phyloP scores from a whole-genome alignment of 2,797 vertebrate genomes.

The Pseudopleuronectes americanus region DNA sequence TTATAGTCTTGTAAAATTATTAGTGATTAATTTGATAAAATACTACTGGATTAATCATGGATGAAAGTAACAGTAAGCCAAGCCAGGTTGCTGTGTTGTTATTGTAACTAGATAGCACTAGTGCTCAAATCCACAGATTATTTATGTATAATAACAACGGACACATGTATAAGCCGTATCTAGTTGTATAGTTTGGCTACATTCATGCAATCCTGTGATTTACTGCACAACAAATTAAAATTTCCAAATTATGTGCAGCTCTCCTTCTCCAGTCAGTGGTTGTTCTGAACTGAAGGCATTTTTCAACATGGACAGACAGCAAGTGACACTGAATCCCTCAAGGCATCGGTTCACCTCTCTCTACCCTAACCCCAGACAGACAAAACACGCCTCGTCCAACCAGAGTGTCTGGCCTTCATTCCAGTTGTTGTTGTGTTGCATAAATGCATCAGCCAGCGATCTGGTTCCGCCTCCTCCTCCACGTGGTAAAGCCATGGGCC shows the following conservation, averaged over 20 bases:
- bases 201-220: too few species aligned
- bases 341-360: slow-evolving; percentile 65
- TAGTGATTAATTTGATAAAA: too few species aligned
- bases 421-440: slow-evolving; percentile 40
- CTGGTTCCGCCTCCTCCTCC: slow-evolving; percentile 19
- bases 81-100: too few species aligned
- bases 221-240: too few species aligned
- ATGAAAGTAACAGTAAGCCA: too few species aligned
- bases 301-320: slow-evolving; percentile 58
- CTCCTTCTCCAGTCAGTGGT: slow-evolving; percentile 10
- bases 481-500: slow-evolving; percentile 24
- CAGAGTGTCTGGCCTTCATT: slow-evolving; percentile 57
- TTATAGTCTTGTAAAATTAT: too few species aligned
- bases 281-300: slow-evolving; percentile 38
- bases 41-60: too few species aligned
- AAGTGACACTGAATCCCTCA: slow-evolving; percentile 60
- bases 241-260: slow-evolving; percentile 22
- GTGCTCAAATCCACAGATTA: too few species aligned
- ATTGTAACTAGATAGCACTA: too few species aligned
- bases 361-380: slow-evolving; percentile 65
- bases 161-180: too few species aligned
- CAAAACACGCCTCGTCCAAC: slow-evolving; percentile 51
- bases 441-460: slow-evolving; percentile 34
- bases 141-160: too few species aligned
- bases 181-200: too few species aligned